Evolutionary conservation across 1,140 invertebrate species (phyloP).

Genomic region (Neelides sp.): DNA sequence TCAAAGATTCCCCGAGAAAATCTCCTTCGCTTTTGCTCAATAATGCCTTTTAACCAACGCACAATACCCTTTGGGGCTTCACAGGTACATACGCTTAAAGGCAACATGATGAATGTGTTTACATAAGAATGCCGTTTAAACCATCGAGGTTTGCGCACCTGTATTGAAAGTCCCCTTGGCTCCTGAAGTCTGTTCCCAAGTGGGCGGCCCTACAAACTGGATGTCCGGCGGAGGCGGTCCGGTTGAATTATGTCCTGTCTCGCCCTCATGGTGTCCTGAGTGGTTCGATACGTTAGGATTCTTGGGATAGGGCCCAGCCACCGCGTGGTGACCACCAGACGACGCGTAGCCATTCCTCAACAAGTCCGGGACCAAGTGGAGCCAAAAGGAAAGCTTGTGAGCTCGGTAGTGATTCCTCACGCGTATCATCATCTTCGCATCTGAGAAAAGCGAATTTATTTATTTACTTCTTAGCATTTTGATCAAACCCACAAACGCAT

Average conservation of each 20-base stretch:
- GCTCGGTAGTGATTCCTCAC: constrained; percentile 88
- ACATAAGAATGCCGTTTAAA: too few relatives aligned
- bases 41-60: too few relatives aligned
- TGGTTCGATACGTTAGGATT: not conserved
- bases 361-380: constrained; percentile 87
- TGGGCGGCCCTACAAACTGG: constrained; percentile 27
- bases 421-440: constrained; percentile 74
- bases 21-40: too few relatives aligned
- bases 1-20: too few relatives aligned
- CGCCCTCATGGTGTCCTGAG: constrained; percentile 16
- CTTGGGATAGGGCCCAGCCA: not conserved
- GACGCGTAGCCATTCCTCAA: constrained; percentile 63
- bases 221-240: constrained; percentile 30
- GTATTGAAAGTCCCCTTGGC: not conserved
- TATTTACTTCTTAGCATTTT: not conserved
- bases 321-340: constrained; percentile 25
- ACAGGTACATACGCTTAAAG: too few relatives aligned
- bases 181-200: constrained; percentile 29
- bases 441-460: constrained; percentile 40
- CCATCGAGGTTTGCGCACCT: too few relatives aligned
- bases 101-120: too few relatives aligned
- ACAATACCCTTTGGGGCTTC: too few relatives aligned
- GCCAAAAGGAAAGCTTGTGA: constrained; percentile 88
- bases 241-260: constrained; percentile 25
- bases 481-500: not conserved